Evolutionary conservation across 2,113 vertebrate genomes (phyloP).

Genomic region (Epinephelus lanceolatus): DNA sequence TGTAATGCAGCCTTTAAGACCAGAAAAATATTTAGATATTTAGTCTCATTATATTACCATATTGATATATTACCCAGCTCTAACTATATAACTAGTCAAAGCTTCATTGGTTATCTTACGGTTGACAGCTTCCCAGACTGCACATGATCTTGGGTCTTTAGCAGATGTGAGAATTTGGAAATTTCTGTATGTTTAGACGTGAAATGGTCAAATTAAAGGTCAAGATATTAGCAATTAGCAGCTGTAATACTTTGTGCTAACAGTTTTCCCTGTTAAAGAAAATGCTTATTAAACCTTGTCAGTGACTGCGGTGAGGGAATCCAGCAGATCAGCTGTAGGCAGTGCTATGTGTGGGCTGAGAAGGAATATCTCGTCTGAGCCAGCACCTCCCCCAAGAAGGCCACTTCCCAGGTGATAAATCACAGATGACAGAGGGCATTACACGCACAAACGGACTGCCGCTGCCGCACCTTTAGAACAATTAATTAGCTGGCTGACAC

Average conservation of each 20-base stretch:
- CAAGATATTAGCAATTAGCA: neutral
- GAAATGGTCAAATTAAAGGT: neutral
- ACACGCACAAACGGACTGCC: slow-evolving; percentile 76
- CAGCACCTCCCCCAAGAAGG: slow-evolving; percentile 40
- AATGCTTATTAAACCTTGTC: neutral
- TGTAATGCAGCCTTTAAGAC: too few species aligned
- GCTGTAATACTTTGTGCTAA: neutral
- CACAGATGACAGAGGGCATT: slow-evolving; percentile 77
- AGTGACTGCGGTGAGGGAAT: slow-evolving; percentile 4
- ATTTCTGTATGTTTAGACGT: neutral
- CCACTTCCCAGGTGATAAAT: slow-evolving; percentile 80
- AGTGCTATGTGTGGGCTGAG: slow-evolving; percentile 19
- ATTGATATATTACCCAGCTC: too few species aligned
- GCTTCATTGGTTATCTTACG: neutral
- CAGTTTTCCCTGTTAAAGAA: neutral
- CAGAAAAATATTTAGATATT: too few species aligned
- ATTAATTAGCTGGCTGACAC: slow-evolving; percentile 84
- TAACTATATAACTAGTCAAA: neutral
- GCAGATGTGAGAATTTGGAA: too few species aligned
- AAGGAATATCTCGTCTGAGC: slow-evolving; percentile 25
- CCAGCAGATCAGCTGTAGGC: slow-evolving; percentile 33
- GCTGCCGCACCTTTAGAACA: slow-evolving; percentile 70
- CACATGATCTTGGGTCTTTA: neutral
- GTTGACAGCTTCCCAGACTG: neutral
- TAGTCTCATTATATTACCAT: too few species aligned